These are phyloP conservation scores for Euleptes europaea DNA, from an alignment of 2,113 vertebrate species.

Conservation along the genomic window DNA sequence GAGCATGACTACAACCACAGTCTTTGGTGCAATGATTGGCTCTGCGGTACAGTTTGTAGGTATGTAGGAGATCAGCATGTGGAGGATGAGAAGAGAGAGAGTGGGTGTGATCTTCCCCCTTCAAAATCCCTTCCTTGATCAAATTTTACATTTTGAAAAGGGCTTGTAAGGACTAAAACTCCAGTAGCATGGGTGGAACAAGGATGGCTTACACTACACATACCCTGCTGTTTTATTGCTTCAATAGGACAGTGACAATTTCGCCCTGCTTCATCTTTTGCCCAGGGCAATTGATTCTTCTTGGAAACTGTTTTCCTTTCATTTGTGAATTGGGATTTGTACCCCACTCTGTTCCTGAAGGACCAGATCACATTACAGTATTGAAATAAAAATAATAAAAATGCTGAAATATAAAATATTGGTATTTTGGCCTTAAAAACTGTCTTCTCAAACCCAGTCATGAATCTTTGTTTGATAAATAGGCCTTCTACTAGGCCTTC, in stretches of 20 bases:
- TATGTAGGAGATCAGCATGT: no score
- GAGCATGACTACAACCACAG: no score
- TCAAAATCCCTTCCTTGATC: no score
- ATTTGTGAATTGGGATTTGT: conserved; percentile 1
- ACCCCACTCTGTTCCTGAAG: background rate
- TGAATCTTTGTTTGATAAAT: background rate
- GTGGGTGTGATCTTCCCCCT: no score
- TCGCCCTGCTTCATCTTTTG: conserved; percentile 48
- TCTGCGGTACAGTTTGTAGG: no score
- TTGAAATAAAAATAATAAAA: background rate
- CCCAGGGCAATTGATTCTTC: conserved; percentile 47
- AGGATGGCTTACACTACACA: conserved; percentile 58
- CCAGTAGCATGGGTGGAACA: conserved; percentile 54
- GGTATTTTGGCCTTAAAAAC: background rate
- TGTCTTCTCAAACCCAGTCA: background rate
- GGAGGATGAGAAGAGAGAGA: no score
- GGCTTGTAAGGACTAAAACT: conserved; percentile 48
- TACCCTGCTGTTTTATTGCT: conserved; percentile 55
- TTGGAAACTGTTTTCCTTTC: conserved; percentile 6
- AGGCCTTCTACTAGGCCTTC: background rate
- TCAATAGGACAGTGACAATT: conserved; percentile 53
- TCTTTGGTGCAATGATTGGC: no score
- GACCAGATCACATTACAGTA: background rate
- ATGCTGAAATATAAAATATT: background rate
- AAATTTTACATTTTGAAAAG: no score